A percentile compares a stretch with the other conserved stretches of the same genome.
These are phyloP conservation scores for Onychostruthus taczanowskii DNA, from an alignment of 2,113 vertebrate species.

Conservation along the genomic window DNA sequence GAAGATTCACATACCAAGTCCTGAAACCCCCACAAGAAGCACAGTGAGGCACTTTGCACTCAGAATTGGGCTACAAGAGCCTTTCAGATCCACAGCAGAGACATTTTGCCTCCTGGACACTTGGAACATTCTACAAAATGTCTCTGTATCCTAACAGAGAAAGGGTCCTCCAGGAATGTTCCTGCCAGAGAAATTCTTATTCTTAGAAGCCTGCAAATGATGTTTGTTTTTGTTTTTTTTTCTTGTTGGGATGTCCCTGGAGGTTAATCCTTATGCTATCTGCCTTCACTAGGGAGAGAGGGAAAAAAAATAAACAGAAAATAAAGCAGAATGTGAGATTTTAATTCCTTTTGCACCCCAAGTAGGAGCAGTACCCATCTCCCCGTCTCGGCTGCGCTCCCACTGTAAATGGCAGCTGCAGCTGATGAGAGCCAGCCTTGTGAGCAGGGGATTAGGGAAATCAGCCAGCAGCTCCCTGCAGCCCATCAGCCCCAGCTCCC, in stretches of 20 bases:
- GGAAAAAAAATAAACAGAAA: neutral
- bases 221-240: neutral
- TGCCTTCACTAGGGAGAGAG: neutral
- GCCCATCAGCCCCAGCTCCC: neutral
- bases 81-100: neutral
- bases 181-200: neutral
- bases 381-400: rapidly evolving
- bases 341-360: neutral
- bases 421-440: neutral
- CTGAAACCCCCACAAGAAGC: neutral
- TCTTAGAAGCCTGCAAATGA: neutral
- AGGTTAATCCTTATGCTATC: neutral
- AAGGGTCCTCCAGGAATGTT: neutral
- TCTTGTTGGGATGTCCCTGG: neutral
- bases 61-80: neutral
- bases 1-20: neutral
- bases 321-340: neutral
- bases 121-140: neutral
- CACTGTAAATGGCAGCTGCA: neutral
- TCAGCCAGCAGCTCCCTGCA: neutral
- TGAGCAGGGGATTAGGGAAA: neutral
- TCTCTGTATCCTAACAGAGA: neutral
- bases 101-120: neutral
- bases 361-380: neutral
- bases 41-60: neutral